Conservation (phyloP, 2,113 vertebrate species). For the Amblyornis subalaris region DNA sequence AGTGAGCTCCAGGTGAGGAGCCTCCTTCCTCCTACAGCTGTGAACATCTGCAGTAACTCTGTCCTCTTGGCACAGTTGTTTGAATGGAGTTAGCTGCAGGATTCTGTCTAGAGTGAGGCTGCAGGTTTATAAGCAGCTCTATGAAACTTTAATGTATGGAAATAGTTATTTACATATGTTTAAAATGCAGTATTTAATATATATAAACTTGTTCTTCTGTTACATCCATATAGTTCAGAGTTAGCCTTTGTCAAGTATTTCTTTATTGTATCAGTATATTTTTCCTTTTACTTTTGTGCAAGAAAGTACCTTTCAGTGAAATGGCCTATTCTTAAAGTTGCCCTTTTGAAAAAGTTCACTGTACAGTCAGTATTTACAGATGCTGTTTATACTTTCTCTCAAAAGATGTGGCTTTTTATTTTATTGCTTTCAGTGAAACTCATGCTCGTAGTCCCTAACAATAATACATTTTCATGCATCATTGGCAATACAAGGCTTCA, state of each 20-base stretch:
- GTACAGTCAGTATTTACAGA: background rate
- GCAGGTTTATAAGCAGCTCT: background rate
- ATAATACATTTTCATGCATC: constrained; percentile 52
- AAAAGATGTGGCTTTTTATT: background rate
- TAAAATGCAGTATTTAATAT: background rate
- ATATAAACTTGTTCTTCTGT: background rate
- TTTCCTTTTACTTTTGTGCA: background rate
- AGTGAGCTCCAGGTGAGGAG: background rate
- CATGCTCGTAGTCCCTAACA: background rate
- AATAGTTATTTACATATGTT: background rate
- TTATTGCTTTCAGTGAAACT: background rate
- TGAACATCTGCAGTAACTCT: background rate
- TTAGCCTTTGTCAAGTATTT: background rate
- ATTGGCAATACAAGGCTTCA: constrained; percentile 23
- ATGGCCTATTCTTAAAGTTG: background rate
- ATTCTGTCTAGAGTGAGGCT: background rate
- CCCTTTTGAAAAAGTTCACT: background rate
- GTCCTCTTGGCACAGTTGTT: background rate
- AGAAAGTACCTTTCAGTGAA: background rate
- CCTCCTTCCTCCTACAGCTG: background rate
- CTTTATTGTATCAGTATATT: background rate
- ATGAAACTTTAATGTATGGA: background rate
- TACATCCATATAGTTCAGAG: background rate
- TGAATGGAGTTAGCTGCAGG: background rate
- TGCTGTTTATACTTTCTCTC: background rate